Base-by-base conservation (phyloP, 2,113 vertebrate genomes). In the Synchiropus splendidus region DNA sequence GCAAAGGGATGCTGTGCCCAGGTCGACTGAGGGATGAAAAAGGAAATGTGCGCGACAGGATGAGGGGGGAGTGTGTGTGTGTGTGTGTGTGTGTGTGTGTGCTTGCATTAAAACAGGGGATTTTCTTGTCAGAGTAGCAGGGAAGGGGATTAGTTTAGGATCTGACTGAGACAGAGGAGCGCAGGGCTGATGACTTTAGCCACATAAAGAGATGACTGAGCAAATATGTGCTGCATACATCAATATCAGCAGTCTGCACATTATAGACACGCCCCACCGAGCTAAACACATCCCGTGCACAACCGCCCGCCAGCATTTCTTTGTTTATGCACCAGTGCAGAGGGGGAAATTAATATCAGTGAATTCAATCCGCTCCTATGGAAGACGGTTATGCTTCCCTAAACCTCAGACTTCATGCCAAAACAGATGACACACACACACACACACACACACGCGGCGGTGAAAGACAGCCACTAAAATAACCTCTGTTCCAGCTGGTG, bases 401-500 rank as follows among this genome's bases (percentile, higher is more conserved):
- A 71, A 71, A 70, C 66, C 48, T 41, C 61, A 58, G 54, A 52
- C 58, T 52, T 48, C 52, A 51, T 51, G 18, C 40, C 54, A 59
- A 64, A 58, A 72, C 54, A 71, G 58, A 70, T 64, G 62, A 32
- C 44, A 56, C 47, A 52, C 51, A 45, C 47, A 45, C 47, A 45
- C 42, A 48, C 50, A 43, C 51, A 49, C 45, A 44, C 39, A 43
- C 48, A 50, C 54, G 49, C 46, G 34, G 45, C 12, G 60, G 51
- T 68, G 75, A 79, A 83, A 90, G 89, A 90, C 89, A 85, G 86
- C 79, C 87, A 85, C 85, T 81, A 79, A 92, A 92, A 92, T 90
- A 92, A 91, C 83, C 84, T 85, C 89, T 91, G 89, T 92, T 93
- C 91, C 89, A 90, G 86, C 79, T 39, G 72, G 85, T 86, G 82